Percentiles rank a stretch among this genome's conserved stretches.
Conservation (phyloP, 2,797 vertebrate genomes). For the Pangasius djambal region DNA sequence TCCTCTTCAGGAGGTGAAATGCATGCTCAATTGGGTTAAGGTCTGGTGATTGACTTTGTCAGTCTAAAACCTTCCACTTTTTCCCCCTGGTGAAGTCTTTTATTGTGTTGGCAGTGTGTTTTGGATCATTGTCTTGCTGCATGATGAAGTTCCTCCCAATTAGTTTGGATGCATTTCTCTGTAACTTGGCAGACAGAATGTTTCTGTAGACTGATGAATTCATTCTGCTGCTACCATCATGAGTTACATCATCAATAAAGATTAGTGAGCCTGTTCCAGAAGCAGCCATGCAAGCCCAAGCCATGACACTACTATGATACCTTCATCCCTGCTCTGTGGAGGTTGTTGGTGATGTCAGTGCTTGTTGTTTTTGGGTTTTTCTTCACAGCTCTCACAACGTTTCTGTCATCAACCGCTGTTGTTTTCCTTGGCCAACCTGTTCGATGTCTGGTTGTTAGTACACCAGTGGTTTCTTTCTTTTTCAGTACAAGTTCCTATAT, state of each 20-base stretch:
- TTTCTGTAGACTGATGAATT: neutral
- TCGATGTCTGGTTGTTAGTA: neutral
- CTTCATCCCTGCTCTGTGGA: neutral
- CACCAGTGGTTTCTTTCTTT: neutral
- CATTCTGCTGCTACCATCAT: neutral
- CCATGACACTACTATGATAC: neutral
- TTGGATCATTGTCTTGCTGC: neutral
- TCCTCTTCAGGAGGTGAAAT: neutral
- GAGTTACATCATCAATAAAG: constrained; percentile 1
- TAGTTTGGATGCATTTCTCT: neutral
- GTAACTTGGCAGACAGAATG: neutral
- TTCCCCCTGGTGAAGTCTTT: neutral
- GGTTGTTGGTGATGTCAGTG: neutral
- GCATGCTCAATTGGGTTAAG: neutral
- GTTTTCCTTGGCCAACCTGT: neutral
- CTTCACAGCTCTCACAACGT: neutral
- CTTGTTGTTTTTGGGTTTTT: neutral
- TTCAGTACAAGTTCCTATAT: neutral
- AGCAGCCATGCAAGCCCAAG: neutral
- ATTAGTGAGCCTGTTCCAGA: neutral
- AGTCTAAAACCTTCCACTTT: neutral
- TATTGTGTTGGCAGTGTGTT: neutral
- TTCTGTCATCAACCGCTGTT: neutral
- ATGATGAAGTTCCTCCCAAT: neutral
- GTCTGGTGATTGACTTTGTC: neutral